Evolutionary conservation across 2,888 invertebrate genomes (phyloP), one percentile per base, ranked within the genome.

Genomic region (Diaperis boleti): DNA sequence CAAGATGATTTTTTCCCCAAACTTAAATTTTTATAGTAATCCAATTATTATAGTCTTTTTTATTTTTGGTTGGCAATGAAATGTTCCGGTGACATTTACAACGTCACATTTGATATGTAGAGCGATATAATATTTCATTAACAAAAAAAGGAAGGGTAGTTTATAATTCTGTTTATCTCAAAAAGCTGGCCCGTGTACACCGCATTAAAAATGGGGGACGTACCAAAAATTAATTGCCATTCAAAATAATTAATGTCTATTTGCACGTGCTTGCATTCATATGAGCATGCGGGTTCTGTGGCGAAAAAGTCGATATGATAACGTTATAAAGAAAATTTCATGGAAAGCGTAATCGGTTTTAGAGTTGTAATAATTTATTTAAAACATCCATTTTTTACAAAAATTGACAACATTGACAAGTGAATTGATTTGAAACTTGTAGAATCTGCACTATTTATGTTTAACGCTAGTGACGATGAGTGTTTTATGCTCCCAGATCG

Each of bases 231-330:
- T 64, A 64, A 64, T 64, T 64, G 64, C 56, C 60, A 57, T 59
- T 60, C 49, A 52, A 61, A 56, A 60, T 64, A 64, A 64, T 50
- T 55, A 47, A 64, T 59, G 64, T 42, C 17, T 64, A 50, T 64
- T 59, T 64, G 65, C 65, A 65, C 69, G 62, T 59, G 73, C 70
- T 67, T 73, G 72, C 72, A 73, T 73, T 71, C 71, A 69, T 72
- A 71, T 70, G 71, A 69, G 69, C 70, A 72, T 71, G 70, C 37
- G 29, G 14, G 26, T 11, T 5, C 6, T 35, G 35, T 26, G 15
- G 26, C 47, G 37, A 44, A 56, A 57, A 57, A 45, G 39, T 42
- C 42, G 41, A 55, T 42, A 41, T 31, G 31, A 26, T 42, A 41
- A 55, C n/a, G n/a, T n/a, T n/a, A n/a, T n/a, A n/a, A n/a, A n/a